Conservation (phyloP, 1,140 invertebrate genomes). For the Ylistrum balloti region DNA sequence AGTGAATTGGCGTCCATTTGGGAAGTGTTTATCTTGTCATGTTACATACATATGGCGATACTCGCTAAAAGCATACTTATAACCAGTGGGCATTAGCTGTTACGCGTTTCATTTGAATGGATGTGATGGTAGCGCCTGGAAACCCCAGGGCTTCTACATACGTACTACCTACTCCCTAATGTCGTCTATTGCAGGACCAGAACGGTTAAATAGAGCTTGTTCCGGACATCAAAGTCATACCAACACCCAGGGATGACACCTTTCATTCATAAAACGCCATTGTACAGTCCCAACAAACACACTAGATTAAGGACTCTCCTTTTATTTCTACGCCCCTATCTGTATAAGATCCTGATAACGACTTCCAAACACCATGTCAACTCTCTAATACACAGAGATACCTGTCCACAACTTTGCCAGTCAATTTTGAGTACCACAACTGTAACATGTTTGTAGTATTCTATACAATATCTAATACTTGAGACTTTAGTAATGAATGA, state of each 20-base stretch:
- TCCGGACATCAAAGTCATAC: background rate
- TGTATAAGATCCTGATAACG: too few relatives aligned
- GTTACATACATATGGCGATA: too few relatives aligned
- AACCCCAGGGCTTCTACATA: background rate
- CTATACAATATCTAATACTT: too few relatives aligned
- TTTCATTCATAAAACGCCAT: conserved; percentile 8
- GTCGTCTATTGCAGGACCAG: background rate
- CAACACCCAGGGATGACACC: background rate
- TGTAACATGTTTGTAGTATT: too few relatives aligned
- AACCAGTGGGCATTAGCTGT: background rate
- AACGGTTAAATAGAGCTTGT: background rate
- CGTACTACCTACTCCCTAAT: background rate
- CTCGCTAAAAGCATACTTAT: background rate
- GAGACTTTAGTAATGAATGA: too few relatives aligned
- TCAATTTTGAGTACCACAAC: too few relatives aligned
- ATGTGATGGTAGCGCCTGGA: background rate
- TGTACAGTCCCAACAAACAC: background rate
- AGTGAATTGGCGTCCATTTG: too few relatives aligned
- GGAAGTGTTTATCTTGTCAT: too few relatives aligned
- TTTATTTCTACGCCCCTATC: background rate
- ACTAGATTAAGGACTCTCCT: background rate
- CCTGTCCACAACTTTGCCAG: too few relatives aligned
- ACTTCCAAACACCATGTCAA: too few relatives aligned
- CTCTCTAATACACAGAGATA: too few relatives aligned
- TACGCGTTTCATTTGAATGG: background rate